Evolutionary conservation across 92 coral and sea anemone species (phyloP).

Genomic region (Muricea muricata): DNA sequence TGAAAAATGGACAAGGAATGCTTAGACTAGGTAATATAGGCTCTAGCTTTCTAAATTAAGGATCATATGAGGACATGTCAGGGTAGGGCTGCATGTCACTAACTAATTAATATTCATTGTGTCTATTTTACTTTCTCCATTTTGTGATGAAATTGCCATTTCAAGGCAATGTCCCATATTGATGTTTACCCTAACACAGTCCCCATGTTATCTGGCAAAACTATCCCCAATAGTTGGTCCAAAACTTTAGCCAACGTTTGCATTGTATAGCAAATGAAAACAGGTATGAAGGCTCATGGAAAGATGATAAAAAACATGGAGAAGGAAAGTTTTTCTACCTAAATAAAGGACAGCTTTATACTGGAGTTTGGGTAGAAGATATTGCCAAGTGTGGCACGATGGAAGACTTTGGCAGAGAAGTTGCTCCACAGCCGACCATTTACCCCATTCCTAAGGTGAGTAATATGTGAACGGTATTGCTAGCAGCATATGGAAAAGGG

Average conservation of each 20-base stretch:
- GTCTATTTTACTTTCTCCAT: too few species aligned
- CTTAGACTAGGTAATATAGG: slow-evolving; percentile 94
- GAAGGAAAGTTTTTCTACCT: slow-evolving; percentile 91
- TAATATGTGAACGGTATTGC: too few species aligned
- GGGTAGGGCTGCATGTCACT: too few species aligned
- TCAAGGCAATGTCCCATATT: too few species aligned
- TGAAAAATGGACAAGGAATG: slow-evolving; percentile 98
- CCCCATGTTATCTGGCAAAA: too few species aligned
- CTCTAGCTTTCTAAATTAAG: background rate
- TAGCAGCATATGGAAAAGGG: too few species aligned
- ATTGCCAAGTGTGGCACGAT: slow-evolving; percentile 98
- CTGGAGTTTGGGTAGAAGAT: slow-evolving; percentile 95
- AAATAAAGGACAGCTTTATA: slow-evolving; percentile 92
- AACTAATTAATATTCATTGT: too few species aligned
- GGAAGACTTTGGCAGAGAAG: slow-evolving; percentile 98
- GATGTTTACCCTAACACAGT: too few species aligned
- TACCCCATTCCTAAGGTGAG: slow-evolving; percentile 93
- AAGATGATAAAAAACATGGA: slow-evolving; percentile 91
- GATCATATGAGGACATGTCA: background rate
- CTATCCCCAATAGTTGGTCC: too few species aligned
- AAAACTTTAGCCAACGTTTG: too few species aligned
- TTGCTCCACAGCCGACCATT: slow-evolving; percentile 88
- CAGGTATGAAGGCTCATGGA: slow-evolving; percentile 98
- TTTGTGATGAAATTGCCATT: too few species aligned
- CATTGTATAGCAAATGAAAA: slow-evolving; percentile 86